Evolutionary conservation across 30 jellyfish, hydroid and myxozoan species (phyloP).

Genomic region (Aurelia aurita): DNA sequence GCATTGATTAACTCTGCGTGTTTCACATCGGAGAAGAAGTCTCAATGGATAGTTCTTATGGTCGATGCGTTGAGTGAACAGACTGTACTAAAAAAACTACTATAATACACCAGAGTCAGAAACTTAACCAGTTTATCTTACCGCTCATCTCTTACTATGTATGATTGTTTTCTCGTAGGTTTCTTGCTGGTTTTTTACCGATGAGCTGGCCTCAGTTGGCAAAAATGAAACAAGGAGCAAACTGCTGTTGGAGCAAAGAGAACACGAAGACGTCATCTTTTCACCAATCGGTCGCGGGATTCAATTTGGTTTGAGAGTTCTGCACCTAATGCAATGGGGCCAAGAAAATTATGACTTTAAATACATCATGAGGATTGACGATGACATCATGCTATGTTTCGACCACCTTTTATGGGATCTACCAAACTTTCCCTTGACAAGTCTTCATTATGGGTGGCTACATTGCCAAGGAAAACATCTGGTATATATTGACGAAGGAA

Average conservation of each 20-base stretch:
- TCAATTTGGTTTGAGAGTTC: constrained; percentile 57
- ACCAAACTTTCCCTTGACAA: constrained; percentile 43
- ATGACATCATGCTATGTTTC: constrained; percentile 72
- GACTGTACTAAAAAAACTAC: no score
- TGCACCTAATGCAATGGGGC: constrained; percentile 60
- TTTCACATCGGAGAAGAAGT: no score
- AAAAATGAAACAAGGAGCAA: neutral
- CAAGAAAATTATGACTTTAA: constrained; percentile 42
- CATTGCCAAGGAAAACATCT: constrained; percentile 61
- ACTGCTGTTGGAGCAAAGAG: constrained; percentile 22
- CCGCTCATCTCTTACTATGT: no score
- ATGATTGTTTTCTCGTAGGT: constrained; percentile 12
- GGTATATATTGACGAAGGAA: constrained; percentile 75
- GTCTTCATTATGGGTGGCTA: constrained; percentile 72
- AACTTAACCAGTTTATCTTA: no score
- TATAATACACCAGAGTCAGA: no score
- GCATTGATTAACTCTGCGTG: no score
- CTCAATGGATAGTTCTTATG: no score
- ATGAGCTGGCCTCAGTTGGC: constrained; percentile 28
- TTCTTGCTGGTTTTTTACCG: constrained; percentile 65
- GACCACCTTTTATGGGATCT: constrained; percentile 74
- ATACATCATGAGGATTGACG: constrained; percentile 59
- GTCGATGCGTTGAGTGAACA: no score
- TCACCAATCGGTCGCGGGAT: constrained; percentile 50
- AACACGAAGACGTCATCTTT: constrained; percentile 47